Evolutionary conservation across 1,140 invertebrate species (phyloP), one percentile per base, ranked within the genome.

Genomic region (Propsilocerus akamusi): DNA sequence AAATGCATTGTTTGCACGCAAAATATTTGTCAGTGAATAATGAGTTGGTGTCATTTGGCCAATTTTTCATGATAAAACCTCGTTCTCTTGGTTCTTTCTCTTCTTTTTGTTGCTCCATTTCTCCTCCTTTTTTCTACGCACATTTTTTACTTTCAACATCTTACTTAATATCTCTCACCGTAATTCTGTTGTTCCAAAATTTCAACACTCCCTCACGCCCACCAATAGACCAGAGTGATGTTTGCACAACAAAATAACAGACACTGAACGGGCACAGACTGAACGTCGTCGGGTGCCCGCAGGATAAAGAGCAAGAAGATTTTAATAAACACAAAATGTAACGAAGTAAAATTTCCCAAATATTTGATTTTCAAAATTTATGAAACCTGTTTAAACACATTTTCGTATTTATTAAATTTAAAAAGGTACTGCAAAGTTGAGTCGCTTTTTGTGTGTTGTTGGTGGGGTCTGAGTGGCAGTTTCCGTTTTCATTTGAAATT

Each of bases 261-360:
- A 30, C 28, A n/a, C 2, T 11, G n/a, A 30, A 30, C 10, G 28
- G 10, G 28, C 28, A 7, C 28, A 30, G 28, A 30, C 28, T 11
- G n/a, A 30, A 30, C n/a, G 28, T 11, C 10, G 28, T 11, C n/a
- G n/a, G n/a, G n/a, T n/a, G 14, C 34, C 6, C 17, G 17, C 34
- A 6, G 22, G 5, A 4, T n/a, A 5, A 8, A 7, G 10, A 6
- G 22, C n/a, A 41, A 20, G 4, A 17, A 17, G 34, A 41, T 17
- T 17, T 14, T 37, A 37, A 37, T 37, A 37, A 37, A 41, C 34
- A 41, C 34, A 17, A 41, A 41, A 41, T 41, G 22, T 41, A 41
- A 41, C 22, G 34, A 41, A 41, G 34, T 41, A n/a, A n/a, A n/a
- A n/a, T n/a, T n/a, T n/a, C n/a, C n/a, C n/a, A 41, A 41, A 41